Base-by-base conservation (phyloP, 2,888 invertebrate genomes). In the Micoletzkya japonica region DNA sequence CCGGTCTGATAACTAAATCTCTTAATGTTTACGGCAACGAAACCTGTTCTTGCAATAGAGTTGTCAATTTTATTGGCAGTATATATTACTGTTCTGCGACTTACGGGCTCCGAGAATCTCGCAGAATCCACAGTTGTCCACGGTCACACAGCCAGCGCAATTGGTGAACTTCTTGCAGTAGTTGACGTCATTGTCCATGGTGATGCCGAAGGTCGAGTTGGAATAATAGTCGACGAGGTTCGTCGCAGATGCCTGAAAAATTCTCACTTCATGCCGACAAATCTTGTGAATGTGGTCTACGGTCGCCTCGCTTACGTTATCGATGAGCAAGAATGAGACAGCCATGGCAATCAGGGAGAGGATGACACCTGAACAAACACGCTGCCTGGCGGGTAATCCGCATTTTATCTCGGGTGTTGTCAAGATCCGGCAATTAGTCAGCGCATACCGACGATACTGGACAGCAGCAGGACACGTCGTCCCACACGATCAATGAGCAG, bases 401-500 rank as follows among this genome's bases (percentile, higher is more conserved):
- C 20, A 1, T 32, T 30, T 7, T 56, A 50, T 50, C 50, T 14
- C 24, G 28, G 10, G 14, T 10, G 28, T n/a, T 2, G 26, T 2
- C 30, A 26, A 59, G 30, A 20, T 37, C 20, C 7, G 1, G 4
- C 10, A 60, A 37, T 49, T 24, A 36, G 1, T 1, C 24, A 24
- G 37, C 14, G 14, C 24, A 34, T 30, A 68, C 78, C 79, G 50
- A 74, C 69, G 28, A 78, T 74, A 1, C 76, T 76, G 32, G 73
- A 52, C n/a, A 81, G 61, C 32, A 81, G 73, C 4, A 81, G 73
- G 7, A 82, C 80, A 34, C 88, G 81, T 59, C 89, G 78, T 2
- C 89, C 89, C 24, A 88, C 75, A 70, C 86, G 85, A 69, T 89
- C 89, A 30, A 89, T 88, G 49, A 88, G 80, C 72, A 85, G 86